Base-by-base conservation (phyloP, 2,797 vertebrate genomes). In the Rhabdophis nuchalis region DNA sequence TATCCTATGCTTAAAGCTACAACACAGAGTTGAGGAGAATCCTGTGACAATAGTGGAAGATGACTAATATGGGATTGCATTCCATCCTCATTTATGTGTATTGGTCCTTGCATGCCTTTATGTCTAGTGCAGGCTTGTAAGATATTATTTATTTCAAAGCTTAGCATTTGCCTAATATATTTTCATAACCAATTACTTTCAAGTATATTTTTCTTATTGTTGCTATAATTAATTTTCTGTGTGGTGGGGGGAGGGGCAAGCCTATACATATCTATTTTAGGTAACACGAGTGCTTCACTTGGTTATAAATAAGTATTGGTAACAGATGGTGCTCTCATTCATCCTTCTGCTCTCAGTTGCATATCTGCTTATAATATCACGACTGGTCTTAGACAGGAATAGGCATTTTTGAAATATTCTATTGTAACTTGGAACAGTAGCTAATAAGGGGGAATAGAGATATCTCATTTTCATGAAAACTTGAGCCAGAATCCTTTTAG, bases 21-120 rank as follows among this genome's bases (percentile, higher is more conserved):
- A 82, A 82, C 72, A 41, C 72, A 41, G 13, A 32, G 14, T 72
- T 72, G n/a, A 72, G n/a, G 68, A 72, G 72, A 82, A 82, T 82
- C 36, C 23, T 25, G 23, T 82, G 77, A 82, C 10, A 82, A 41
- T 41, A 82, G 10, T 82, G 77, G 36, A 82, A 82, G 23, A 46
- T 46, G 20, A 46, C 10, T 46, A 25, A 46, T 46, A 20, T 82
- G 36, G 72, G 41, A 41, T 82, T 82, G 20, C 36, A 82, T 46
- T 82, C 36, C 41, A 46, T 82, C 10, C 77, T 82, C 23, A 82
- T 41, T 94, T 0, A 0, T 36, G 61, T 20, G 27, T 92, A 94
- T 89, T 93, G 94, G 92, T 89, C 52, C 58, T 90, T 52, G 68
- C 54, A 93, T 61, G 41, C 89, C 93, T 94, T 90, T 53, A 77